Evolutionary conservation across 2,113 vertebrate species (phyloP), one percentile per base, ranked within the genome.

Genomic region (Oophaga pumilio): DNA sequence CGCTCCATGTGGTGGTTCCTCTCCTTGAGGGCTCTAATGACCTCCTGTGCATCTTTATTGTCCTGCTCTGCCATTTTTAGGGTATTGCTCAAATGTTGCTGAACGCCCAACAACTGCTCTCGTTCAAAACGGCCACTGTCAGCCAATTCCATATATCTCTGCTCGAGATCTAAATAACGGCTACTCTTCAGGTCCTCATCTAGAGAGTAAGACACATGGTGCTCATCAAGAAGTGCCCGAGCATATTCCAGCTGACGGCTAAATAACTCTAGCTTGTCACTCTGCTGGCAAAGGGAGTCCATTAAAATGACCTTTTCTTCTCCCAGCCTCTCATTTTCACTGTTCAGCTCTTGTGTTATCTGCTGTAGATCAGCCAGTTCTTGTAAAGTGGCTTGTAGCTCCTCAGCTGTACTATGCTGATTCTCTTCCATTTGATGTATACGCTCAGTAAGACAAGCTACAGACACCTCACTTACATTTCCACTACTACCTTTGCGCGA

Each of bases 381-480:
- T 81, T 98, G 97, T 22, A 99, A 92, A 0, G 97, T 99, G 64
- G 97, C 97, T 91, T 99, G 97, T 1, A 99, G 97, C 89, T 98
- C 97, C 92, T 98, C 97, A 0, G 97, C 93, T 0, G 97, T 99
- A 64, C 97, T 98, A 91, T 99, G 97, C 20, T 99, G 97, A 89
- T 97, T 98, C 94, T 99, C 97, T 52, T 99, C 97, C 97, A 99
- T 98, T 90, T 98, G 97, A 90, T 98, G 97, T 83, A 99, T 97
- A 17, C 97, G 94, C 85, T 99, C 97, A 0, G 97, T 99, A 90
- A 98, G 90, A 91, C 97, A 97, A 13, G 97, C 97, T 5, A 99
- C 96, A 0, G 97, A 98, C 62, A 97, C 97, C 64, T 98, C 97
- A 1, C 96, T 97, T 1, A 95, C 94, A 0, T 96, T 96, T 68